A percentile compares a stretch with the other conserved stretches of the same genome.
These are phyloP conservation scores for Zoanthus gigantus DNA, from an alignment of 92 coral and sea anemone genomes.

Conservation along the genomic window DNA sequence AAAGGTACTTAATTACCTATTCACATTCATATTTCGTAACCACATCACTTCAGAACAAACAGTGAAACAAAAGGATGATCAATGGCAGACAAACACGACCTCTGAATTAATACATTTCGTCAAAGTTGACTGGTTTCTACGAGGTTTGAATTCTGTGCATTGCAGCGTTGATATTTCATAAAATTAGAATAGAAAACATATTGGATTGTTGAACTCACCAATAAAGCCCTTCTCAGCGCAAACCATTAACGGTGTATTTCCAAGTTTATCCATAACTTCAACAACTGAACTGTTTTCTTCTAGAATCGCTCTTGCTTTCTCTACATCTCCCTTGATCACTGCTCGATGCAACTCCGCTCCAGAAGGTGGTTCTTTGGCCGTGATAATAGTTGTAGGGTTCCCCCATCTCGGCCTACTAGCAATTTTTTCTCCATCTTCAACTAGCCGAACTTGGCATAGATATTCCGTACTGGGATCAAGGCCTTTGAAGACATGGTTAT, in stretches of 20 bases:
- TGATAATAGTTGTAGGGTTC: constrained; percentile 71
- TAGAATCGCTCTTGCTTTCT: constrained; percentile 79
- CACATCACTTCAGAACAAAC: background rate
- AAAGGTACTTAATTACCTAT: too few species aligned
- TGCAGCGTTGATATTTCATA: background rate
- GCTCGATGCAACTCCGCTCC: constrained; percentile 97
- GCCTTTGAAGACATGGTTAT: constrained; percentile 82
- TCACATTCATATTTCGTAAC: too few species aligned
- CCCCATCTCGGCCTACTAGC: constrained; percentile 81
- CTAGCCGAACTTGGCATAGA: constrained; percentile 67
- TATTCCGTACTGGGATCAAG: constrained; percentile 91
- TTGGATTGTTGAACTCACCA: constrained; percentile 48
- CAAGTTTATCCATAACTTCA: constrained; percentile 94
- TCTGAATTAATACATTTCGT: background rate
- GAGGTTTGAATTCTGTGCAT: background rate
- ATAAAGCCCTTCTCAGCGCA: constrained; percentile 84
- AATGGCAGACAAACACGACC: background rate
- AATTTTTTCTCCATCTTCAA: constrained; percentile 66
- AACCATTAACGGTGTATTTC: constrained; percentile 93
- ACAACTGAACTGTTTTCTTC: constrained; percentile 85
- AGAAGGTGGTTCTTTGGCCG: constrained; percentile 95
- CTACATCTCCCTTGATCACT: constrained; percentile 82
- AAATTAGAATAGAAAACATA: background rate
- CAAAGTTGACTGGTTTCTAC: background rate
- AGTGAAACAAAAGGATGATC: background rate